These are phyloP conservation scores for Caenorhabditis tropicalis DNA, from an alignment of 1,140 invertebrate species.

Conservation along the genomic window DNA sequence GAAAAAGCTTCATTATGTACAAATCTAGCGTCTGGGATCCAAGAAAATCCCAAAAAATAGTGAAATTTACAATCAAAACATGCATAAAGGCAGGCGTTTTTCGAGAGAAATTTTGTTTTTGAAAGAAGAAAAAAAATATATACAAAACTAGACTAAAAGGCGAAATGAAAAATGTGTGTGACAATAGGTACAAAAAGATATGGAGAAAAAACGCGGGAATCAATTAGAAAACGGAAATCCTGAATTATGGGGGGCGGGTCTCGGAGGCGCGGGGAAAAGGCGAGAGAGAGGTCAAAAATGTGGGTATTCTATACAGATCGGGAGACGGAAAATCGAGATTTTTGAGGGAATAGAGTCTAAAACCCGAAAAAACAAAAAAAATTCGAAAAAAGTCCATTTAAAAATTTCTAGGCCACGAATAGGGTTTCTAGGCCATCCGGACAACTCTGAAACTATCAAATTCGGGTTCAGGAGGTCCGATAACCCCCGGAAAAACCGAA, in stretches of 20 bases:
- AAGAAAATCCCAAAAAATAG: background rate
- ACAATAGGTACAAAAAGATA: no score
- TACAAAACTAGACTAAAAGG: no score
- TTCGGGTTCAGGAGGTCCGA: no score
- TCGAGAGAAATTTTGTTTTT: background rate
- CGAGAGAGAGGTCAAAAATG: background rate
- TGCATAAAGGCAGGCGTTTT: background rate
- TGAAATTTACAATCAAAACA: background rate
- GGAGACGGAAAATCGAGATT: background rate
- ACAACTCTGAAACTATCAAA: background rate
- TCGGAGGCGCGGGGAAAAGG: no score
- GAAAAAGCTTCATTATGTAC: slow-evolving; percentile 29
- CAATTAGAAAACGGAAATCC: background rate
- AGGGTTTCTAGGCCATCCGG: background rate
- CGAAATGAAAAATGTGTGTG: no score
- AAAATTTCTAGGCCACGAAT: background rate
- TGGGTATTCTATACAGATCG: background rate
- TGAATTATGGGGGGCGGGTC: background rate
- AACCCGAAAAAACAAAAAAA: background rate
- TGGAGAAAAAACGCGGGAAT: background rate
- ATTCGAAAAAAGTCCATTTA: no score
- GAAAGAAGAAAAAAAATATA: background rate
- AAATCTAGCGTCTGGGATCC: background rate
- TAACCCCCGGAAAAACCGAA: background rate
- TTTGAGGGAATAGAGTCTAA: no score